Conservation (phyloP, 2,888 invertebrate genomes). For the Ectemnius lituratus region DNA sequence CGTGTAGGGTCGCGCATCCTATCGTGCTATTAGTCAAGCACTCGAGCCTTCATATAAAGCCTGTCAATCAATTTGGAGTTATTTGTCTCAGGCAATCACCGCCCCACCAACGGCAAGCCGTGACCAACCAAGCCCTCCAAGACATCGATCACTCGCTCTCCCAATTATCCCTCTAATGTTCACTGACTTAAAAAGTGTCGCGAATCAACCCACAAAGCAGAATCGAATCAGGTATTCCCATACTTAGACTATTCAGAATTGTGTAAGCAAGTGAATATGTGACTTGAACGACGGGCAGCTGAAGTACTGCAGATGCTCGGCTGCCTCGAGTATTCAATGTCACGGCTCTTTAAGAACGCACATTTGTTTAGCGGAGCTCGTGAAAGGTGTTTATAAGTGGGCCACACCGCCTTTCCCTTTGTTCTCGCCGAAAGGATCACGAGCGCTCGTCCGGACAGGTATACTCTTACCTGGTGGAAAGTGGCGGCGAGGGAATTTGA, state of each 20-base stretch:
- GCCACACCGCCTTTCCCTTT: slow-evolving; percentile 62
- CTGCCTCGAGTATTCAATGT: slow-evolving; percentile 29
- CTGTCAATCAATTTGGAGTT: slow-evolving; percentile 70
- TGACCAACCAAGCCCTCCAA: slow-evolving; percentile 43
- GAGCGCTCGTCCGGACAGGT: slow-evolving; percentile 5
- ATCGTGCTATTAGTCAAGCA: slow-evolving; percentile 70
- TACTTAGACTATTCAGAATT: too few species aligned
- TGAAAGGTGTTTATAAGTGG: slow-evolving; percentile 67
- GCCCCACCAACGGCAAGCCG: slow-evolving; percentile 52
- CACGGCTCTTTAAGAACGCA: slow-evolving; percentile 17
- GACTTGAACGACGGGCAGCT: background rate
- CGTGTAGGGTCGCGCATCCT: slow-evolving; percentile 35
- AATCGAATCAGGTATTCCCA: too few species aligned
- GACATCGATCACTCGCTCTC: slow-evolving; percentile 47
- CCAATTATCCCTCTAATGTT: background rate
- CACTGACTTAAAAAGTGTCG: slow-evolving; percentile 18
- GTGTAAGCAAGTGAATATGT: too few species aligned
- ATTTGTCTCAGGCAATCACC: slow-evolving; percentile 67
- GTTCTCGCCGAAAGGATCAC: slow-evolving; percentile 57
- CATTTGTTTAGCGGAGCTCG: slow-evolving; percentile 66
- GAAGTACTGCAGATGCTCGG: slow-evolving; percentile 27
- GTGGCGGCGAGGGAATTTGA: slow-evolving; percentile 62
- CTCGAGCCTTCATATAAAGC: slow-evolving; percentile 72
- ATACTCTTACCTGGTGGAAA: slow-evolving; percentile 48
- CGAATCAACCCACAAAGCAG: too few species aligned